These are phyloP conservation scores for Antheraea mylitta DNA, from an alignment of 1,140 invertebrate genomes.

Conservation along the genomic window DNA sequence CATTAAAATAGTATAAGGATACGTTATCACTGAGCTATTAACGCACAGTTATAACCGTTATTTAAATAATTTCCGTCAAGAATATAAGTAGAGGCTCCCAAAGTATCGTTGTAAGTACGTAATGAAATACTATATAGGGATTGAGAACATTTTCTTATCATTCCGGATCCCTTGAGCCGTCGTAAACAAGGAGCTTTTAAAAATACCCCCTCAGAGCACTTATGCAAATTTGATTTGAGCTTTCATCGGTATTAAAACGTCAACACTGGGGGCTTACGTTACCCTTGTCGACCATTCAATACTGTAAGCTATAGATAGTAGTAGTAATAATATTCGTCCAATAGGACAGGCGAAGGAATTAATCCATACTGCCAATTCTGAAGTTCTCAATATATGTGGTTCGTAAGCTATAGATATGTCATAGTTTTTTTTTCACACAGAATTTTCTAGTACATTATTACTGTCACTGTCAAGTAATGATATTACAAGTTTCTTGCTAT, in stretches of 20 bases:
- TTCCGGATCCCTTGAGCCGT: slow-evolving; percentile 5
- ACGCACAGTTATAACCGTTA: too few relatives aligned
- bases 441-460: too few relatives aligned
- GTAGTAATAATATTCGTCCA: too few relatives aligned
- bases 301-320: not conserved
- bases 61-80: too few relatives aligned
- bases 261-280: slow-evolving; percentile 19
- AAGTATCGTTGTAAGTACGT: not conserved
- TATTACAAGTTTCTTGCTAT: too few relatives aligned
- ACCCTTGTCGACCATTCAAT: not conserved
- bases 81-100: not conserved
- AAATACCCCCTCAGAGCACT: slow-evolving; percentile 23
- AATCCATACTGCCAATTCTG: too few relatives aligned
- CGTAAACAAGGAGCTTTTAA: slow-evolving; percentile 23
- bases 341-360: too few relatives aligned
- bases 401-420: not conserved
- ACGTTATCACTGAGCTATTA: too few relatives aligned
- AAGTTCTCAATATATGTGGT: too few relatives aligned
- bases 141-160: slow-evolving; percentile 4
- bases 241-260: slow-evolving; percentile 30
- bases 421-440: too few relatives aligned
- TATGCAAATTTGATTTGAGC: slow-evolving; percentile 34
- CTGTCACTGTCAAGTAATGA: too few relatives aligned
- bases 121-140: not conserved
- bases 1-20: too few relatives aligned